Conservation (phyloP, 2,113 vertebrate genomes). For the Otus sunia region DNA sequence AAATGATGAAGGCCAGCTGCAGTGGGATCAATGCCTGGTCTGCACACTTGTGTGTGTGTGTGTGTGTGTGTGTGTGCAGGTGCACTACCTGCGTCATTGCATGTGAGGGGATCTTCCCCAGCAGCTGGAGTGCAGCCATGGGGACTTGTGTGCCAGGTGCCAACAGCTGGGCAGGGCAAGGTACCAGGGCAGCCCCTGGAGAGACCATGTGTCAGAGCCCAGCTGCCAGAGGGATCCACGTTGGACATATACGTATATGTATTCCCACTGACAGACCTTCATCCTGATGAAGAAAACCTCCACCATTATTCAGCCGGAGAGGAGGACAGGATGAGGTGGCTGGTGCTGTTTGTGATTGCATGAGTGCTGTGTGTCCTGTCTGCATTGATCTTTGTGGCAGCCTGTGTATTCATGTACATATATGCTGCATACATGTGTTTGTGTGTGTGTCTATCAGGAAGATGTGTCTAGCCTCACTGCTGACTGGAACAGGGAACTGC, state of each 20-base stretch:
- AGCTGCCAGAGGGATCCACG: neutral
- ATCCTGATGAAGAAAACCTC: neutral
- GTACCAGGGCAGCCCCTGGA: neutral
- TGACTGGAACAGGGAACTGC: neutral
- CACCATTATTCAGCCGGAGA: neutral
- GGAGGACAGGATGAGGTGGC: neutral
- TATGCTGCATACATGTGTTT: rapidly evolving
- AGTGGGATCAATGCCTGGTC: neutral
- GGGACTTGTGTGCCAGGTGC: neutral
- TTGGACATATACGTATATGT: neutral
- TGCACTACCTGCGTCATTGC: rapidly evolving
- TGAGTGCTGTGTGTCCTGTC: neutral
- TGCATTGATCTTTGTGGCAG: neutral
- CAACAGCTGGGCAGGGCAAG: neutral
- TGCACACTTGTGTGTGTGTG: neutral
- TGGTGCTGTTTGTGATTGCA: neutral
- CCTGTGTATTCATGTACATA: neutral
- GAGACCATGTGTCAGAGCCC: neutral
- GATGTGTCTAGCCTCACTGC: neutral
- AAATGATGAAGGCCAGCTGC: neutral
- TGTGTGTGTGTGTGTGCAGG: neutral
- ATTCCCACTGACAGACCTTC: neutral
- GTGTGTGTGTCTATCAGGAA: neutral
- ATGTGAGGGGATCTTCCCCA: neutral
- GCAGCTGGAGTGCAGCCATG: neutral